Conservation (phyloP, 2,888 invertebrate genomes). For the Drosophila phalerata region DNA sequence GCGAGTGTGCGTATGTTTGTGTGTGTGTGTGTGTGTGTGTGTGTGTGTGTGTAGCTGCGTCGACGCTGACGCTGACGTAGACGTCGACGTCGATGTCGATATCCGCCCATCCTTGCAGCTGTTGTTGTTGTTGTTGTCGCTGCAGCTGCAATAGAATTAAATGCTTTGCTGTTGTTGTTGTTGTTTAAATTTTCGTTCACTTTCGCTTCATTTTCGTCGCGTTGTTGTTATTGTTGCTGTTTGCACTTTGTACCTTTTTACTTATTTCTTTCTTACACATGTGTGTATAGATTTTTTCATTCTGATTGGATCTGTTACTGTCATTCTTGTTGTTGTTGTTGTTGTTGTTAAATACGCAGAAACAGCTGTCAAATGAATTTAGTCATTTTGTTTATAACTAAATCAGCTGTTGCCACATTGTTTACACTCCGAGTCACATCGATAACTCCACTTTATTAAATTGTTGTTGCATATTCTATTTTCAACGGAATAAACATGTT, state of each 20-base stretch:
- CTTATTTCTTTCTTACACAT: constrained; percentile 52
- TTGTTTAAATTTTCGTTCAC: constrained; percentile 59
- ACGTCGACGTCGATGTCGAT: constrained; percentile 29
- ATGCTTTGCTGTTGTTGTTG: constrained; percentile 40
- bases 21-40: constrained; percentile 20
- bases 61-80: constrained; percentile 25
- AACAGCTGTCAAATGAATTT: constrained; percentile 64
- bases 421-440: constrained; percentile 37
- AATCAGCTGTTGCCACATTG: constrained; percentile 67
- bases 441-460: constrained; percentile 10
- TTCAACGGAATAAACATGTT: constrained; percentile 10
- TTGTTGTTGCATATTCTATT: constrained; percentile 21
- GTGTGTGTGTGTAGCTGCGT: constrained; percentile 38
- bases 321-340: constrained; percentile 18
- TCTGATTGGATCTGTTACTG: constrained; percentile 49
- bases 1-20: constrained; percentile 17
- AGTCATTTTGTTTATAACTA: constrained; percentile 66
- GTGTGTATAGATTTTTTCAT: constrained; percentile 45
- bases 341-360: constrained; percentile 29
- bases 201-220: constrained; percentile 68
- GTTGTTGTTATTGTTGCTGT: constrained; percentile 42
- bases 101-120: constrained; percentile 74
- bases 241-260: constrained; percentile 62
- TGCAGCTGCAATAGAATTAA: constrained; percentile 49
- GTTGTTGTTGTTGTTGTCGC: constrained; percentile 52